Percentiles rank a stretch among this genome's conserved stretches.
phyloP scores from a whole-genome alignment of 2,797 vertebrate genomes.

The Urophycis tenuis region DNA sequence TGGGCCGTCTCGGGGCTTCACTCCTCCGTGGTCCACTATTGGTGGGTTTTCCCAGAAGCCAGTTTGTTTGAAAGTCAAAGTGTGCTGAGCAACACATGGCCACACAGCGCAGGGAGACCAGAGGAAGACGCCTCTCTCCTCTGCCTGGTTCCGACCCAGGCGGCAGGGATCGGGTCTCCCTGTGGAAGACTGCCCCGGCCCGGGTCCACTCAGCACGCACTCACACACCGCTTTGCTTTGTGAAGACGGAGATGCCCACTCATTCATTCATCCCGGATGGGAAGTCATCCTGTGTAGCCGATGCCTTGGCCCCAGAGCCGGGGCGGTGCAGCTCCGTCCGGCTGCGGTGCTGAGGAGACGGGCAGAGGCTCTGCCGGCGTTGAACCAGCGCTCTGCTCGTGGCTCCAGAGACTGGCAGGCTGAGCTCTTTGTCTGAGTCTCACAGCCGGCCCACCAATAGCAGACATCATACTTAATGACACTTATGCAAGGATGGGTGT shows the following conservation, averaged over 20 bases:
- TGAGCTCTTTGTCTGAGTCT: constrained; percentile 47
- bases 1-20: background rate
- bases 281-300: too few species aligned
- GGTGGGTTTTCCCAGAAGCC: background rate
- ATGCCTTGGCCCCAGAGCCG: constrained; percentile 13
- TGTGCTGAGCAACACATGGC: too few species aligned
- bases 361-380: too few species aligned
- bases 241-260: background rate
- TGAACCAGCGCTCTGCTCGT: too few species aligned
- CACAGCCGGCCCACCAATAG: constrained; percentile 42
- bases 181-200: background rate
- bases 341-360: too few species aligned
- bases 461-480: constrained; percentile 50
- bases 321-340: too few species aligned
- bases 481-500: constrained; percentile 36
- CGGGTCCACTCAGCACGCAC: too few species aligned
- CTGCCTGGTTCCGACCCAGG: background rate
- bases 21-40: background rate
- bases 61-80: too few species aligned
- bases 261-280: background rate
- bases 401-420: constrained; percentile 41
- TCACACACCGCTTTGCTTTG: background rate
- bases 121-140: background rate
- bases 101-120: background rate
- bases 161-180: background rate